phyloP scores from a whole-genome alignment of 2,888 invertebrate genomes.

The Carabus problematicus region DNA sequence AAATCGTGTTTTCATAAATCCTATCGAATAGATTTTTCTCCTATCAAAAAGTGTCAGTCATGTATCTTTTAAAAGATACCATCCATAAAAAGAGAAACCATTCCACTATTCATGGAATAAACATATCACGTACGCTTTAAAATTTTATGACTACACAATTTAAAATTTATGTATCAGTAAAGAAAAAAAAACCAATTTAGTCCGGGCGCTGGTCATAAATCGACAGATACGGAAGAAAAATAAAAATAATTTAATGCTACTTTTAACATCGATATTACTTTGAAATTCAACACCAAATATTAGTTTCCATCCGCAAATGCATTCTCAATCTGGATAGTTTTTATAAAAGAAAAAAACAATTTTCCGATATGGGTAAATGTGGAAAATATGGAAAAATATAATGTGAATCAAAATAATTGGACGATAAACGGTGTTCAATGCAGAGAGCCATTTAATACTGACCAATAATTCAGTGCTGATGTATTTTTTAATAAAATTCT shows the following conservation, averaged over 20 bases:
- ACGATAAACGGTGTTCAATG: neutral
- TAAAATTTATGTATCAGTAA: conserved; percentile 40
- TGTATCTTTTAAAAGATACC: conserved; percentile 33
- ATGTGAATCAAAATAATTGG: conserved; percentile 3
- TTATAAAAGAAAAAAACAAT: no score
- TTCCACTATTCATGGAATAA: conserved; percentile 37
- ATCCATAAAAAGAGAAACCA: conserved; percentile 32
- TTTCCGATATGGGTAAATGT: neutral
- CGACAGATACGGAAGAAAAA: conserved; percentile 20
- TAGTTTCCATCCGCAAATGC: no score
- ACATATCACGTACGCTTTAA: conserved; percentile 42
- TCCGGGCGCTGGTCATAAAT: conserved; percentile 34
- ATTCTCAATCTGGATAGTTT: no score
- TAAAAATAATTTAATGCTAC: conserved; percentile 4
- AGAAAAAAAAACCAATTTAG: conserved; percentile 42
- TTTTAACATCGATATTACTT: neutral
- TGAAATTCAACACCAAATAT: no score
- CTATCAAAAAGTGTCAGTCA: conserved; percentile 31
- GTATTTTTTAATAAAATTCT: neutral
- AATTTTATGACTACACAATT: conserved; percentile 42
- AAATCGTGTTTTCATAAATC: conserved; percentile 21
- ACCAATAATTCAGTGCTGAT: neutral
- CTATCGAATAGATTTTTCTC: no score
- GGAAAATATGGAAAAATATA: neutral
- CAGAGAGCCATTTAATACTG: neutral